phyloP scores from a whole-genome alignment of 2,797 vertebrate species.

The Ispidina lecontei region DNA sequence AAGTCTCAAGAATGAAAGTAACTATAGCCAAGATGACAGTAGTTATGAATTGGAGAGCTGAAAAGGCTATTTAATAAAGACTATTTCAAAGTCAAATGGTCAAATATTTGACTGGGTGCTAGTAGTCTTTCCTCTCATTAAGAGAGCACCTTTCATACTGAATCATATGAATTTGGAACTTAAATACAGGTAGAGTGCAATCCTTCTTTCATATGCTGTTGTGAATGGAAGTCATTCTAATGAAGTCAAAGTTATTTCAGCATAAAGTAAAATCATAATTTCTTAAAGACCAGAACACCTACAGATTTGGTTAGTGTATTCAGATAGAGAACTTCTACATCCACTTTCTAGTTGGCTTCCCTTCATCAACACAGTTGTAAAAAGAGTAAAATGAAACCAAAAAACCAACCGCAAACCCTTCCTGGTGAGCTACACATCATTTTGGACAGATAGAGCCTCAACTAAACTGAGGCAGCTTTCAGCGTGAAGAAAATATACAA shows the following conservation, averaged over 20 bases:
- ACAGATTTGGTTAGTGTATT: neutral
- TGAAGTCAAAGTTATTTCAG: neutral
- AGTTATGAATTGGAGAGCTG: neutral
- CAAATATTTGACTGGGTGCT: neutral
- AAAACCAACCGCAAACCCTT: neutral
- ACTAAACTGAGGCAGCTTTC: slow-evolving; percentile 27
- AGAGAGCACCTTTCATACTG: neutral
- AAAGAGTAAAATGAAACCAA: neutral
- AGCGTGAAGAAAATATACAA: slow-evolving; percentile 55
- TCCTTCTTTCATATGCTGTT: neutral
- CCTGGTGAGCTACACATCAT: neutral
- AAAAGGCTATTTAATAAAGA: neutral
- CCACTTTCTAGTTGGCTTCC: neutral
- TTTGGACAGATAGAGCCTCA: slow-evolving; percentile 26
- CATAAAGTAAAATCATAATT: neutral
- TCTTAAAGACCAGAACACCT: neutral
- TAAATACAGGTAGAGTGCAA: neutral
- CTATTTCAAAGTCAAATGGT: neutral
- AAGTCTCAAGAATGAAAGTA: neutral
- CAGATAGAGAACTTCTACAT: neutral
- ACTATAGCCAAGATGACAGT: neutral
- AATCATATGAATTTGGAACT: neutral
- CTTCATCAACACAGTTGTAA: neutral
- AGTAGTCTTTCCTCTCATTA: neutral
- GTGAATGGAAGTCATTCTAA: neutral